A percentile compares a stretch with the other conserved stretches of the same genome.
phyloP scores from a whole-genome alignment of 1,140 invertebrate genomes.

The Cyphomyrmex costatus region DNA sequence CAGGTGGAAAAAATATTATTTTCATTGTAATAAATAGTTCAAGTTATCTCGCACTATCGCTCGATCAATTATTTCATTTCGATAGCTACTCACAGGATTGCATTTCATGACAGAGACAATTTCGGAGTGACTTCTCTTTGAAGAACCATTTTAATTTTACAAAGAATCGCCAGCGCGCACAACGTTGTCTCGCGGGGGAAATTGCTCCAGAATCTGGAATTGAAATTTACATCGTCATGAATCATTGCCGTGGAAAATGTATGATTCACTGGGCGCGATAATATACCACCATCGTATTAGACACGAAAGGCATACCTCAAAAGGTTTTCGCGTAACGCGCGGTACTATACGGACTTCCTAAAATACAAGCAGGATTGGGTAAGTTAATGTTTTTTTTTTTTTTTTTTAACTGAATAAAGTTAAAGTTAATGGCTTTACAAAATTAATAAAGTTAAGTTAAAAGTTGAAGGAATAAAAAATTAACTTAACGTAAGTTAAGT shows the following conservation, averaged over 20 bases:
- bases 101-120: neutral
- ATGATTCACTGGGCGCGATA: constrained; percentile 49
- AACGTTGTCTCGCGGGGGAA: constrained; percentile 10
- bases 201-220: constrained; percentile 20
- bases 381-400: no score
- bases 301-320: constrained; percentile 52
- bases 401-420: no score
- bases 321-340: constrained; percentile 33
- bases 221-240: constrained; percentile 62
- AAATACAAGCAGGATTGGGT: no score
- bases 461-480: no score
- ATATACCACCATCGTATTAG: constrained; percentile 57
- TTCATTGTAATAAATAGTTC: neutral
- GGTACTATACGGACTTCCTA: constrained; percentile 21
- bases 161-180: neutral
- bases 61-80: neutral
- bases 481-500: no score
- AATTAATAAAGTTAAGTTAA: no score
- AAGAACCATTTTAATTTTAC: constrained; percentile 53
- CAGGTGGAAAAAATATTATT: constrained; percentile 1
- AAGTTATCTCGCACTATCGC: neutral
- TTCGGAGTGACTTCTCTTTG: constrained; percentile 8
- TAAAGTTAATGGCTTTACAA: no score
- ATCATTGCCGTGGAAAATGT: constrained; percentile 57
- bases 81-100: neutral